Percentiles rank a stretch among this genome's conserved stretches.
Evolutionary conservation across 2,113 vertebrate genomes (phyloP).

Genomic region (Colinus virginianus): DNA sequence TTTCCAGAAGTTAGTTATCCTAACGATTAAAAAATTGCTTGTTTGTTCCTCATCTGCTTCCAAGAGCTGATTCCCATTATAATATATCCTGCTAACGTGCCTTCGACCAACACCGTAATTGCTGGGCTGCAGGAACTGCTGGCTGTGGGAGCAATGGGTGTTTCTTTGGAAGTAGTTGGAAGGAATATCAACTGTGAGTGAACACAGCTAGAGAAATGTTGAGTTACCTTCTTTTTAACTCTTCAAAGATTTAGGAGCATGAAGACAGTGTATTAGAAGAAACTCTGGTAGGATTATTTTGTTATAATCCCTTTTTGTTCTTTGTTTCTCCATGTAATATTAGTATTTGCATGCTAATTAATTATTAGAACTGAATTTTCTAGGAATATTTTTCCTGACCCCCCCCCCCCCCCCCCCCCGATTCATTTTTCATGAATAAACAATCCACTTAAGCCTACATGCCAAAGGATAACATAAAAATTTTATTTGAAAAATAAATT

Average conservation of each 20-base stretch:
- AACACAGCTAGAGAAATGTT: background rate
- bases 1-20: background rate
- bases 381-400: background rate
- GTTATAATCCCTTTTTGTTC: slow-evolving; percentile 1
- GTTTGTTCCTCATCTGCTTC: background rate
- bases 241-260: background rate
- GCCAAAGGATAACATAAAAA: slow-evolving; percentile 14
- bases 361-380: slow-evolving; percentile 6
- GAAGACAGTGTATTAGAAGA: background rate
- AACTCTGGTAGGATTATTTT: slow-evolving; percentile 7
- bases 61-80: accelerated
- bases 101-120: background rate
- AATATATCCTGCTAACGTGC: background rate
- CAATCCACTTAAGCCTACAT: slow-evolving; percentile 17
- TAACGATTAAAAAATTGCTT: background rate
- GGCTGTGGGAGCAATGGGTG: background rate
- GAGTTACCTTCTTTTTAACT: background rate
- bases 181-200: background rate
- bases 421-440: background rate
- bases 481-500: slow-evolving; percentile 45
- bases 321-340: slow-evolving; percentile 17
- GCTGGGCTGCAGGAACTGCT: background rate
- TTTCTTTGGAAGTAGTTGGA: background rate
- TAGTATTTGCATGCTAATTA: slow-evolving; percentile 42
- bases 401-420: background rate